Conservation (phyloP, 2,797 vertebrate genomes). For the Aulostomus chinensis region DNA sequence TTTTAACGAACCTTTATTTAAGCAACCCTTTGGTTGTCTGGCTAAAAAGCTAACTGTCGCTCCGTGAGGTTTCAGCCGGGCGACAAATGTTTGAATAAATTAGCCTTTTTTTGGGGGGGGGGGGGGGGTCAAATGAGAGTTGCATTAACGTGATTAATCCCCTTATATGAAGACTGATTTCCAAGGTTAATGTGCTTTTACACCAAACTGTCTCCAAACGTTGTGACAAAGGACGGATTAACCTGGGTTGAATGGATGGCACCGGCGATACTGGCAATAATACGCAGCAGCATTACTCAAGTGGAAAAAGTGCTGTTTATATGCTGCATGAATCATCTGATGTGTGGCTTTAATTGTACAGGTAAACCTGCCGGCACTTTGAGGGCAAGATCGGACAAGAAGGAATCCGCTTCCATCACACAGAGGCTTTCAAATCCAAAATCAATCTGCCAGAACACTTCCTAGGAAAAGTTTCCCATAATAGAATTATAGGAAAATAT, state of each 20-base stretch:
- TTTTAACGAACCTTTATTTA: too few species aligned
- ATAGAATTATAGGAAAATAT: slow-evolving; percentile 39
- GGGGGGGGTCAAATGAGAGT: background rate
- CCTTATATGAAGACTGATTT: slow-evolving; percentile 1
- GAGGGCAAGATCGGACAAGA: slow-evolving; percentile 71
- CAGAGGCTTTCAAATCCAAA: slow-evolving; percentile 37
- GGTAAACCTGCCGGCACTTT: slow-evolving; percentile 49
- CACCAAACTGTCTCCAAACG: slow-evolving; percentile 16
- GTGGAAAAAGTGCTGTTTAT: slow-evolving; percentile 65
- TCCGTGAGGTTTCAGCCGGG: too few species aligned
- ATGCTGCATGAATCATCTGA: slow-evolving; percentile 51
- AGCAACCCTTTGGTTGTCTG: too few species aligned
- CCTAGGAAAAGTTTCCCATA: slow-evolving; percentile 40
- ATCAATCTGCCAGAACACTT: slow-evolving; percentile 45
- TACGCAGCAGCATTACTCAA: slow-evolving; percentile 40
- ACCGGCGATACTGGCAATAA: slow-evolving; percentile 27
- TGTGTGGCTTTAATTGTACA: slow-evolving; percentile 59
- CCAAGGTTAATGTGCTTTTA: background rate
- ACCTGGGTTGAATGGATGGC: slow-evolving; percentile 34
- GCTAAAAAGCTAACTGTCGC: too few species aligned
- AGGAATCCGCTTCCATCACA: slow-evolving; percentile 35
- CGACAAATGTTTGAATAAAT: slow-evolving; percentile 9
- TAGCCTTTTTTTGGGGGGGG: too few species aligned
- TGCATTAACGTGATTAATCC: slow-evolving; percentile 6
- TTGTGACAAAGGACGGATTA: slow-evolving; percentile 32